Conservation (phyloP, 2,888 invertebrate species). For the Vesta saturnalis region DNA sequence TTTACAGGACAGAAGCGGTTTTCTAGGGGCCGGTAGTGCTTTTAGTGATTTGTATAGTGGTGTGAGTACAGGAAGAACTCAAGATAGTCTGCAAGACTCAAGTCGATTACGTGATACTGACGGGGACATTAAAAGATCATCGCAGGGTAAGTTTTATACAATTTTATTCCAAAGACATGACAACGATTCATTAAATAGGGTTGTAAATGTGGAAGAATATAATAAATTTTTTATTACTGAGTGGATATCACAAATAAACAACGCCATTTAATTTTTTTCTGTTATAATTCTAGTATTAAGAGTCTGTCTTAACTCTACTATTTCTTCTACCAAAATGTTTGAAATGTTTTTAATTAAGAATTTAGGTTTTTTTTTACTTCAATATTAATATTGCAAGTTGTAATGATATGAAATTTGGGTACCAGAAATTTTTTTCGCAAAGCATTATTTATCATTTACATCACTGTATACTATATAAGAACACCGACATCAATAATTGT, state of each 20-base stretch:
- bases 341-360: too few species aligned
- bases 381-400: too few species aligned
- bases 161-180: conserved; percentile 5
- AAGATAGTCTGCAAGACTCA: conserved; percentile 55
- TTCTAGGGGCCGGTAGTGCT: conserved; percentile 77
- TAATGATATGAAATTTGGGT: too few species aligned
- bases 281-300: conserved; percentile 1
- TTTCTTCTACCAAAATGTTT: too few species aligned
- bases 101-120: conserved; percentile 57
- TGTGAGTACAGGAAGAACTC: conserved; percentile 54
- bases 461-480: too few species aligned
- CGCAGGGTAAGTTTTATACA: conserved; percentile 53
- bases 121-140: conserved; percentile 55
- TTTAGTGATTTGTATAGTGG: conserved; percentile 75
- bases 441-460: too few species aligned
- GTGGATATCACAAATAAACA: too few species aligned
- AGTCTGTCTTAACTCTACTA: too few species aligned
- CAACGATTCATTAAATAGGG: neutral
- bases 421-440: too few species aligned
- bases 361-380: too few species aligned
- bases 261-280: neutral
- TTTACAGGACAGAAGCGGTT: conserved; percentile 73
- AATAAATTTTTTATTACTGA: neutral
- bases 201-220: neutral
- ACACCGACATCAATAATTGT: too few species aligned